These are phyloP conservation scores for Orthosia incerta DNA, from an alignment of 2,888 invertebrate genomes.

Conservation along the genomic window DNA sequence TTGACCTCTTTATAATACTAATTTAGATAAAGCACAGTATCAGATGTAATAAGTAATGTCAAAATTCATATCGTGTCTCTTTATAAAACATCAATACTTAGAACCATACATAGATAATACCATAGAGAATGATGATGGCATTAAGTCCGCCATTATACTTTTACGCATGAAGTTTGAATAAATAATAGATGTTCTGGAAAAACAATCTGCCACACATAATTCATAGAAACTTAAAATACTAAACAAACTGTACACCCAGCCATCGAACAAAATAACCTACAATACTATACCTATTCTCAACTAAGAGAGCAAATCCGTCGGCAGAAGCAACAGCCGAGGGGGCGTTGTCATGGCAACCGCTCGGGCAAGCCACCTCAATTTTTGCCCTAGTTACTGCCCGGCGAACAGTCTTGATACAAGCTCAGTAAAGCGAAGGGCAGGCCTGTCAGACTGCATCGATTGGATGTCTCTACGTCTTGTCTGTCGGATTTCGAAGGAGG, in stretches of 20 bases:
- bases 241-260: slow-evolving; percentile 1
- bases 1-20: too few relatives aligned
- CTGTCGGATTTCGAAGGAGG: slow-evolving; percentile 7
- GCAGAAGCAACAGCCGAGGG: slow-evolving; percentile 67
- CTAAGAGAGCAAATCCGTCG: slow-evolving; percentile 42
- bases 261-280: slow-evolving; percentile 25
- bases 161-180: too few relatives aligned
- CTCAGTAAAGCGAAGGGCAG: slow-evolving; percentile 68
- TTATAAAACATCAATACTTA: too few relatives aligned
- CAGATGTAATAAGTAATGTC: too few relatives aligned
- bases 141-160: too few relatives aligned
- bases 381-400: slow-evolving; percentile 83
- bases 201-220: neutral
- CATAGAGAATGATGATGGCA: too few relatives aligned
- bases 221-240: neutral
- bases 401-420: slow-evolving; percentile 74
- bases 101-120: too few relatives aligned
- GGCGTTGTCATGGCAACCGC: slow-evolving; percentile 76
- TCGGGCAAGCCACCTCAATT: slow-evolving; percentile 78
- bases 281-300: slow-evolving; percentile 38
- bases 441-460: slow-evolving; percentile 61
- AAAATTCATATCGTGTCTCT: too few relatives aligned
- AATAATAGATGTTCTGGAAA: neutral
- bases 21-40: too few relatives aligned
- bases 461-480: slow-evolving; percentile 26